A percentile compares a stretch with the other conserved stretches of the same genome.
phyloP scores from a whole-genome alignment of 2,113 vertebrate species.

The Rhinichthys klamathensis region DNA sequence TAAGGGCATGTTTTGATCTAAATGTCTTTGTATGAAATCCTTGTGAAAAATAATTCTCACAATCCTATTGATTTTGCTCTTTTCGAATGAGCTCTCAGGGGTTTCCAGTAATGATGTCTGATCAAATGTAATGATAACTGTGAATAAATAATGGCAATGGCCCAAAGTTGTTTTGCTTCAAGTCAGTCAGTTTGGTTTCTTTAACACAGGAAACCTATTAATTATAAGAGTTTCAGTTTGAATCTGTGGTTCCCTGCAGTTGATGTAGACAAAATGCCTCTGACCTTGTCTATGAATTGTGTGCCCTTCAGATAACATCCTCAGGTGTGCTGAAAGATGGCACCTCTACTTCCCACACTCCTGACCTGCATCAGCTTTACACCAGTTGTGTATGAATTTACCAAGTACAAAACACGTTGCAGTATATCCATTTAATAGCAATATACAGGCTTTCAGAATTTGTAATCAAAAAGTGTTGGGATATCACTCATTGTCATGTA shows the following conservation, averaged over 20 bases:
- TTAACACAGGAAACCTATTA: background rate
- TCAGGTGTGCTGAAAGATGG: background rate
- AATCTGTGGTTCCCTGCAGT: background rate
- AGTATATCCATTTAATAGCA: background rate
- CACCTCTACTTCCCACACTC: background rate
- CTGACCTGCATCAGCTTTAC: background rate
- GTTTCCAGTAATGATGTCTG: background rate
- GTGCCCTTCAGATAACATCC: background rate
- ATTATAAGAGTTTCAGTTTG: background rate
- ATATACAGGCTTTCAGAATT: background rate
- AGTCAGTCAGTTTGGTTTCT: background rate
- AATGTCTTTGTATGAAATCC: background rate
- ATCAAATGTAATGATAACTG: background rate
- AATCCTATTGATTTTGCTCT: background rate
- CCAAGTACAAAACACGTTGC: background rate
- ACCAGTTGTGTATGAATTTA: background rate
- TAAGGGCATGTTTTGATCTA: conserved; percentile 7
- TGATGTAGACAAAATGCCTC: background rate
- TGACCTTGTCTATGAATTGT: background rate
- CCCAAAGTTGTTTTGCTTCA: background rate
- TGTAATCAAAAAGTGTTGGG: background rate
- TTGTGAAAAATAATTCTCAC: background rate
- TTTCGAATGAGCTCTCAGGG: background rate
- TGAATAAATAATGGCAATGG: background rate
- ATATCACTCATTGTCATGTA: background rate